Evolutionary conservation across 2,888 invertebrate genomes (phyloP).

Genomic region (Strigamia crassipes): DNA sequence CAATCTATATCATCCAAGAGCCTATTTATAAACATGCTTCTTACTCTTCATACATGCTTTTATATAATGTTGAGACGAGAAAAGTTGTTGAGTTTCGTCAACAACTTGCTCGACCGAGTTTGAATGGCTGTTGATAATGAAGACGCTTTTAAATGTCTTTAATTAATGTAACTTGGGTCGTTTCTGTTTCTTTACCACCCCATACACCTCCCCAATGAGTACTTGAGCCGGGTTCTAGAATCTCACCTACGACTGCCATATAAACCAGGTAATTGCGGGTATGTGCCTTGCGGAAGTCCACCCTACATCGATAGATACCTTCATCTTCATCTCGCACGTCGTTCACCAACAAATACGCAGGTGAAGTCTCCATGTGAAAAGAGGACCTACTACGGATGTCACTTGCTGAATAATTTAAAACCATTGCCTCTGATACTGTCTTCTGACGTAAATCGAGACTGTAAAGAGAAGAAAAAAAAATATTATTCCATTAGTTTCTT

Average conservation of each 20-base stretch:
- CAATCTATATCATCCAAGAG: constrained; percentile 25
- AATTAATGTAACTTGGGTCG: constrained; percentile 42
- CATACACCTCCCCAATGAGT: constrained; percentile 28
- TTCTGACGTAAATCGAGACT: constrained; percentile 39
- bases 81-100: constrained; percentile 35
- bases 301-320: constrained; percentile 83
- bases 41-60: constrained; percentile 28
- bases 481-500: background rate
- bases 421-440: constrained; percentile 2
- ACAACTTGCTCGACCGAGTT: constrained; percentile 42
- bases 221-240: constrained; percentile 30
- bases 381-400: constrained; percentile 35
- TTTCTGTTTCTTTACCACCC: constrained; percentile 42
- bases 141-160: constrained; percentile 42
- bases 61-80: constrained; percentile 32
- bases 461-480: background rate
- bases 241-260: constrained; percentile 83
- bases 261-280: constrained; percentile 85
- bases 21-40: constrained; percentile 35
- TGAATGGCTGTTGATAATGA: constrained; percentile 42
- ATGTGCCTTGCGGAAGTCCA: constrained; percentile 86
- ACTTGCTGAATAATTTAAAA: constrained; percentile 32
- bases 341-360: constrained; percentile 48
- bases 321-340: constrained; percentile 65
- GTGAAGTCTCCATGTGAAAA: background rate